Conservation (phyloP, 1,140 invertebrate species). For the Drosophila kanapiae region DNA sequence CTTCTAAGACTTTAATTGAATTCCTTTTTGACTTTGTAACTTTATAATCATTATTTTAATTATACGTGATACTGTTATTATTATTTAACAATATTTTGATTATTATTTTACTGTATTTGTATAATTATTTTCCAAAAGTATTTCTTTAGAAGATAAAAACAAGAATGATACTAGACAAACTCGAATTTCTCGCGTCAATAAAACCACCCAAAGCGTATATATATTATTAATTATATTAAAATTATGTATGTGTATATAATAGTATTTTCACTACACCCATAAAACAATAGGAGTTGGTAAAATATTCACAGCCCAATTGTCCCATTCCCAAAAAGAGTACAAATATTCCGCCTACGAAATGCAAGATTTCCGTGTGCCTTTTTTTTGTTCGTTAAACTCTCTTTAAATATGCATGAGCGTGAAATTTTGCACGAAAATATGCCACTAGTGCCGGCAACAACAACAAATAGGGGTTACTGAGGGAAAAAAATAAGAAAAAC, state of each 20-base stretch:
- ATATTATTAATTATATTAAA: too few species aligned
- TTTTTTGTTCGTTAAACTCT: slow-evolving; percentile 38
- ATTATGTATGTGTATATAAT: background rate
- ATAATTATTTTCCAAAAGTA: too few species aligned
- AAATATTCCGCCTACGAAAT: slow-evolving; percentile 9
- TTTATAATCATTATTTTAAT: too few species aligned
- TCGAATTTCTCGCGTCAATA: background rate
- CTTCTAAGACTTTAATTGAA: too few species aligned
- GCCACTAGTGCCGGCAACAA: slow-evolving; percentile 55
- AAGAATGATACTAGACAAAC: too few species aligned
- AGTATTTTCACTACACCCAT: background rate
- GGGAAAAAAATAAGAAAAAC: slow-evolving; percentile 36
- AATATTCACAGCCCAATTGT: slow-evolving; percentile 9
- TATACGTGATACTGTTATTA: too few species aligned
- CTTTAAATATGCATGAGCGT: slow-evolving; percentile 77
- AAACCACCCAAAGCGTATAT: background rate
- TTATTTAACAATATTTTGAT: background rate
- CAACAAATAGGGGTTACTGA: background rate
- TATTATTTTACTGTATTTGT: background rate
- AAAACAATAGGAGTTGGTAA: background rate
- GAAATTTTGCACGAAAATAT: slow-evolving; percentile 80
- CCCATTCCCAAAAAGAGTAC: background rate
- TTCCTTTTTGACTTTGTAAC: too few species aligned
- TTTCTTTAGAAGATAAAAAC: too few species aligned
- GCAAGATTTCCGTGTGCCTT: slow-evolving; percentile 14